Evolutionary conservation across 2,113 vertebrate species (phyloP), one percentile per base, ranked within the genome.

Genomic region (Orycteropus afer): DNA sequence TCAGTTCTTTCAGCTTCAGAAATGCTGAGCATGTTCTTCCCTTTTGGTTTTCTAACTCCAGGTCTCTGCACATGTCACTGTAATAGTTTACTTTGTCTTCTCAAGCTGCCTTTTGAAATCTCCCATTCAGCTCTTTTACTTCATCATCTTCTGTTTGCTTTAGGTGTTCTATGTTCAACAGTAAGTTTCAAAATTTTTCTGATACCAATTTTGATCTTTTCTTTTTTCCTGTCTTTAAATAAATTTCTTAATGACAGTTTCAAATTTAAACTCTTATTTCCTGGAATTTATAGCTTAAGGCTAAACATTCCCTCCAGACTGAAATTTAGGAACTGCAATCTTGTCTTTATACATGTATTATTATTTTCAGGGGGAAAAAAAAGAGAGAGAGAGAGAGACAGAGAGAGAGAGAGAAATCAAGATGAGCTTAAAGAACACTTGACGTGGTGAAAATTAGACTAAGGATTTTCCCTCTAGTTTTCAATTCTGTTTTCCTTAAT

Each of bases 261-360:
- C 96, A 90, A 97, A 98, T 98, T 98, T 76, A 97, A 96, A 89
- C 93, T 59, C 74, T 85, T 96, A 95, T 98, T 97, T 98, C 97
- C 93, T 97, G 95, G 96, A 98, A 97, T 98, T 98, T 98, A 98
- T 97, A 97, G 97, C 92, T 97, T 97, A 96, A 85, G 89, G 94
- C 93, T 95, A 97, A 97, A 98, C 96, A 96, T 97, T 97, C 93
- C 80, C 91, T 96, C 47, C 74, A 84, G 97, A 74, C 95, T 97
- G 92, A 97, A 98, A 97, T 84, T 97, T 96, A 81, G 86, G 95
- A 97, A 96, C 82, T 91, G 40, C 42, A 93, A 74, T 81, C 71
- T 94, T 63, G 86, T 86, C 55, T 94, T 97, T 98, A 98, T 93
- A 95, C 91, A 22, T 57, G 79, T 90, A 80, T 82, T 95, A 92